Conservation (phyloP, 2,888 invertebrate genomes). For the Harpalus rufipes region DNA sequence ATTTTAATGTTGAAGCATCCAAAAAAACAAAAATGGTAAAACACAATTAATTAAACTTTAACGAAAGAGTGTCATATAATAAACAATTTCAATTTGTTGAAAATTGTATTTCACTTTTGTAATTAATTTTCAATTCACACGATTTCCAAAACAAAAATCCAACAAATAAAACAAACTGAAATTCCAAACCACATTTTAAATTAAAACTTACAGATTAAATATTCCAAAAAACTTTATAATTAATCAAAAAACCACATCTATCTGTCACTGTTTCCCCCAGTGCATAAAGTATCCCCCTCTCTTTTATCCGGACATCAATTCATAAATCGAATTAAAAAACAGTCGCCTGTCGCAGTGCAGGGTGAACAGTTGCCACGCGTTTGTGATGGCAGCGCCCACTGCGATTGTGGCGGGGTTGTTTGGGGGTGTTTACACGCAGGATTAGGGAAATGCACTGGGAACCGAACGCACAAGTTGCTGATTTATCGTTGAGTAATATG, state of each 20-base stretch:
- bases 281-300: conserved; percentile 1
- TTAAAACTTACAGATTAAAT: conserved; percentile 7
- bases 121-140: not conserved
- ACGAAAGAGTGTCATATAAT: not conserved
- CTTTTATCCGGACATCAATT: conserved; percentile 14
- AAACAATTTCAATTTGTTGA: conserved; percentile 3
- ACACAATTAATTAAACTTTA: not conserved
- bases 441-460: conserved; percentile 53
- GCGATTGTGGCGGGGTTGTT: not conserved
- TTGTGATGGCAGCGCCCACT: not conserved
- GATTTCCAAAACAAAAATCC: not conserved
- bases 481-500: conserved; percentile 1
- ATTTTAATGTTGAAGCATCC: not conserved
- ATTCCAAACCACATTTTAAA: not conserved
- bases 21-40: not conserved
- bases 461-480: conserved; percentile 6
- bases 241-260: conserved; percentile 2
- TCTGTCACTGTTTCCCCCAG: not conserved
- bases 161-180: not conserved
- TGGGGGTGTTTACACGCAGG: conserved; percentile 16
- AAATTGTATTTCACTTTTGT: not conserved
- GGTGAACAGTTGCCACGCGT: not conserved
- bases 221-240: conserved; percentile 3
- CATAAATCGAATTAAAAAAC: conserved; percentile 33
- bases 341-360: not conserved